Base-by-base conservation (phyloP, 2,888 invertebrate genomes). In the Ophioninae sp. region DNA sequence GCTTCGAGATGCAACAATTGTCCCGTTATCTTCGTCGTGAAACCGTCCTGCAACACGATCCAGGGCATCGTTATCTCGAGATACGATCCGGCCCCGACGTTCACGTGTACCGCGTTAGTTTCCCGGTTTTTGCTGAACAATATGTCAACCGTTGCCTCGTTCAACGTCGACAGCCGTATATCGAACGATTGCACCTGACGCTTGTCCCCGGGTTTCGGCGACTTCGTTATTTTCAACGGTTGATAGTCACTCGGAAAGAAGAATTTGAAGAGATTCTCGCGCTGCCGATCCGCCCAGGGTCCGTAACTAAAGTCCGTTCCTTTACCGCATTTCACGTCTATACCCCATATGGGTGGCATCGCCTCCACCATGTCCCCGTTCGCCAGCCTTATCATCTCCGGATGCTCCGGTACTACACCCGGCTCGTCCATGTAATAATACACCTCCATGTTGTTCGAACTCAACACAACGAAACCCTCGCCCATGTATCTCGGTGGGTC, bases 351-450 rank as follows among this genome's bases (percentile, higher is more conserved):
- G 0, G 99, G 99, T 10, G 98, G 98, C 78, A 98, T 97, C 5
- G 97, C 97, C 91, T 98, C 97, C 0, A 98, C 97, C 82, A 98
- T 96, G 92, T 99, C 98, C 0, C 98, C 99, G 93, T 98, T 98
- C 0, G 98, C 98, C 86, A 98, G 92, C 85, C 97, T 96, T 20
- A 98, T 95, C 91, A 97, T 95, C 86, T 98, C 98, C 0, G 98
- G 98, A 90, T 97, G 97, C 90, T 97, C 97, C 0, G 98, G 98
- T 3, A 99, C 98, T 73, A 97, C 93, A 2, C 98, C 99, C 74
- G 98, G 96, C 92, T 99, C 98, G 93, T 99, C 99, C 97, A 99
- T 98, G 91, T 98, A 99, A 93, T 98, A 99, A 93, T 99, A 99
- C 37, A 99, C 94, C 92, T 99, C 98, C 89, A 99, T 96, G 91